Evolutionary conservation across 2,888 invertebrate species (phyloP), one percentile per base, ranked within the genome.

Genomic region (Acleris cristana): DNA sequence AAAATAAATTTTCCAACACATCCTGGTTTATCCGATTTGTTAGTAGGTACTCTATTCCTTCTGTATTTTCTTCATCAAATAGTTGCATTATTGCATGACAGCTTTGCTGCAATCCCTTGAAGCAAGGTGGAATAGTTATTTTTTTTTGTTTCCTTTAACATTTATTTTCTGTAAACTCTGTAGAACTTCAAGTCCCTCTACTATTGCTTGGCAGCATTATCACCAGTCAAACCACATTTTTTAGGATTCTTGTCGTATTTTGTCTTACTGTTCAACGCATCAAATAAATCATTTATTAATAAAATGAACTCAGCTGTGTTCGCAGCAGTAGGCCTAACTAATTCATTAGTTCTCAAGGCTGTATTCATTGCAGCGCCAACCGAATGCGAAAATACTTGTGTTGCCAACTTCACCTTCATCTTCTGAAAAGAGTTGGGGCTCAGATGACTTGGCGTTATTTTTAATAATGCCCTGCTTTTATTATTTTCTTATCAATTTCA

Each of bases 401-500:
- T 65, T 18, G 69, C 65, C 34, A 53, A 58, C 21, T 65, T 69
- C 0, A 69, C 69, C 40, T 57, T 62, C 62, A 65, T 69, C 51
- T 69, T 69, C 34, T 63, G 58, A 30, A 67, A 58, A n/a, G 45
- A 19, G n/a, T 68, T 63, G 8, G 68, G 64, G 34, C 63, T 53
- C 14, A 68, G 23, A 19, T 64, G 63, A 10, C 7, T 52, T 10
- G 54, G 62, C 1, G 62, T 62, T 14, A 55, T 53, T 55, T 63
- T 63, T 14, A 45, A 26, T 14, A 63, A 45, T n/a, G 61, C 16
- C n/a, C 52, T 6, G 18, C 55, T 63, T 55, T 63, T 63, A 48
- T 63, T 63, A 63, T 45, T 63, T 45, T 63, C 48, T 55, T 63
- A 18, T 63, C 55, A 14, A 62, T 45, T 16, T 63, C 53, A 26